Evolutionary conservation across 1,140 invertebrate species (phyloP), one percentile per base, ranked within the genome.

Genomic region (Drosophila kohkoa): DNA sequence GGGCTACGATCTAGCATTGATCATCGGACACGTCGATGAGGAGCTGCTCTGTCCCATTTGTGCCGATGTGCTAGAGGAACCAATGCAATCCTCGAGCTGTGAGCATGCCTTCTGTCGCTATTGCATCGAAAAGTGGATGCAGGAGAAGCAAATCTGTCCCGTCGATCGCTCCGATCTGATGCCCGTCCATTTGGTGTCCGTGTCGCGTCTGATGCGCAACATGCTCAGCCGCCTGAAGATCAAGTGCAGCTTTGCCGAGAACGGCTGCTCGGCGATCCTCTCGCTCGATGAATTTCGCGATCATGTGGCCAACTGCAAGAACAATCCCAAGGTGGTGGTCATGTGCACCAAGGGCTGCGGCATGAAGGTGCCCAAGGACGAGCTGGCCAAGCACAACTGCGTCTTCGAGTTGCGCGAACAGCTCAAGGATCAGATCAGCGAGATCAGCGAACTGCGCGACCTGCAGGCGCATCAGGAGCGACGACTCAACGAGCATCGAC

Each of bases 11-110:
- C 25, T 88, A 1, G 55, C 25, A 6, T 20, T 60, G 7, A 82
- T 87, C 67, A 59, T 83, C 35, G 83, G 83, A 1, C 48, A 68
- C 7, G 81, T 89, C 30, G 83, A 88, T 48, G 80, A 89, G 58
- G 83, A 88, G 62, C 68, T 88, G 0, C 48, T 89, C 1, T 88
- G 83, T 4, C 83, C 83, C 2, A 88, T 88, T 4, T 88, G 83
- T 8, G 46, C 77, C 0, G 85, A 89, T 38, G 77, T 88, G 2
- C 60, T 88, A n/a, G 83, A 88, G 70, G 67, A 75, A 2, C 83
- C 83, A 0, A 60, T 89, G 51, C 83, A 88, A 5, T 88, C 83
- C 0, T 49, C 54, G 0, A 25, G 35, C 46, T 88, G 83, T n/a
- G 83, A 88, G 38, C 85, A 88, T 10, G 77, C 80, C 54, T 88